Evolutionary conservation across 2,113 vertebrate species (phyloP).

Genomic region (Sclerurus mexicanus): DNA sequence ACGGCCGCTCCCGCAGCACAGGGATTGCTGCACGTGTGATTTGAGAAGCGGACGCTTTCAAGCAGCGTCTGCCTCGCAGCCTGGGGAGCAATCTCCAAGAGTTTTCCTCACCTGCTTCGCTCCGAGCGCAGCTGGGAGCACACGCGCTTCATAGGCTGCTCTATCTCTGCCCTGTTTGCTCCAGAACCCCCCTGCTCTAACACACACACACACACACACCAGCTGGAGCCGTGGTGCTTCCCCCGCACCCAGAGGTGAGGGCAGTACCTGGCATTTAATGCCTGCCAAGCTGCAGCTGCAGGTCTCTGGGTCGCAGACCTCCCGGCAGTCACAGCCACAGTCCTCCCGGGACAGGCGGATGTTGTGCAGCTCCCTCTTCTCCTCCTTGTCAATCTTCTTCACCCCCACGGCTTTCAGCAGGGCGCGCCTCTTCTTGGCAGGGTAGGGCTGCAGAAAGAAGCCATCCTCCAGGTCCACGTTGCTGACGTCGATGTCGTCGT

Average conservation of each 20-base stretch:
- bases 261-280: constrained; percentile 93
- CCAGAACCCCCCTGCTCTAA: background rate
- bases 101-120: background rate
- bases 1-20: fast-evolving
- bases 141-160: background rate
- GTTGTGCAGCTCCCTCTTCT: constrained; percentile 90
- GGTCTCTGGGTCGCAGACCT: constrained; percentile 92
- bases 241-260: fast-evolving
- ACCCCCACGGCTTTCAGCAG: constrained; percentile 89
- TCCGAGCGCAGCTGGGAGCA: background rate
- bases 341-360: constrained; percentile 90
- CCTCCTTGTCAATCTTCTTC: constrained; percentile 92
- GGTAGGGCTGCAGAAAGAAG: constrained; percentile 89
- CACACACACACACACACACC: fast-evolving
- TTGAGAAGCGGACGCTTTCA: fast-evolving
- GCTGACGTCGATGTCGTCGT: constrained; percentile 82
- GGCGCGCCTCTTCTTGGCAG: constrained; percentile 82
- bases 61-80: background rate
- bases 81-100: background rate
- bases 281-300: constrained; percentile 93
- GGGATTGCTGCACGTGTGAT: background rate
- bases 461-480: constrained; percentile 79
- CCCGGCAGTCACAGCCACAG: constrained; percentile 90
- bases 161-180: background rate
- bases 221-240: fast-evolving